Conservation (phyloP, 2,113 vertebrate species). For the Scytalopus superciliaris region DNA sequence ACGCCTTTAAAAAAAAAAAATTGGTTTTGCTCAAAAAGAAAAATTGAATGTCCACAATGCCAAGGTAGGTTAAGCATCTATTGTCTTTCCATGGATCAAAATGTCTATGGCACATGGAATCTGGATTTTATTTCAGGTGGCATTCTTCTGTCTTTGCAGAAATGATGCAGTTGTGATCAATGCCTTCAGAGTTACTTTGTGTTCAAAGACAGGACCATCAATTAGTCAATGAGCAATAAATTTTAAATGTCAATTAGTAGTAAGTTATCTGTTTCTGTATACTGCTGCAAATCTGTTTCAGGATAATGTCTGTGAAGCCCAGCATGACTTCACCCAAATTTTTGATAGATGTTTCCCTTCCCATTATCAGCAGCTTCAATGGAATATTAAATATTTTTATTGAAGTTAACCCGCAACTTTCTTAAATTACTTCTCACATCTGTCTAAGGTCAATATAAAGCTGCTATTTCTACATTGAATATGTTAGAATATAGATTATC, state of each 20-base stretch:
- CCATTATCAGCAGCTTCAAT: neutral
- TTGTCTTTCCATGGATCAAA: neutral
- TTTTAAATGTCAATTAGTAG: neutral
- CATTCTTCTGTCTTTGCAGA: neutral
- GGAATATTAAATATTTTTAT: neutral
- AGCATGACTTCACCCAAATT: neutral
- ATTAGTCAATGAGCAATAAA: neutral
- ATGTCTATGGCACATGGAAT: neutral
- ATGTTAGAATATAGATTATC: neutral
- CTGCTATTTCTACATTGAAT: neutral
- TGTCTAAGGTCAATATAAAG: neutral
- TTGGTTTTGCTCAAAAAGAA: neutral
- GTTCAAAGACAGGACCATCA: neutral
- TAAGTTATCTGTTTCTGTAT: neutral
- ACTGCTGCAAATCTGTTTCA: neutral
- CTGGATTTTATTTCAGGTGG: neutral
- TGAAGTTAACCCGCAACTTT: neutral
- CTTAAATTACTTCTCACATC: neutral
- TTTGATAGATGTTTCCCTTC: neutral
- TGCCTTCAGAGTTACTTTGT: neutral
- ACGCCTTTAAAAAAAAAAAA: neutral
- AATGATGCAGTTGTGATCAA: neutral
- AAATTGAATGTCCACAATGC: neutral
- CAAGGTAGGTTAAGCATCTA: neutral
- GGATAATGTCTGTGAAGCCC: neutral